Evolutionary conservation across 2,113 vertebrate species (phyloP).

Genomic region (Columba janthina): DNA sequence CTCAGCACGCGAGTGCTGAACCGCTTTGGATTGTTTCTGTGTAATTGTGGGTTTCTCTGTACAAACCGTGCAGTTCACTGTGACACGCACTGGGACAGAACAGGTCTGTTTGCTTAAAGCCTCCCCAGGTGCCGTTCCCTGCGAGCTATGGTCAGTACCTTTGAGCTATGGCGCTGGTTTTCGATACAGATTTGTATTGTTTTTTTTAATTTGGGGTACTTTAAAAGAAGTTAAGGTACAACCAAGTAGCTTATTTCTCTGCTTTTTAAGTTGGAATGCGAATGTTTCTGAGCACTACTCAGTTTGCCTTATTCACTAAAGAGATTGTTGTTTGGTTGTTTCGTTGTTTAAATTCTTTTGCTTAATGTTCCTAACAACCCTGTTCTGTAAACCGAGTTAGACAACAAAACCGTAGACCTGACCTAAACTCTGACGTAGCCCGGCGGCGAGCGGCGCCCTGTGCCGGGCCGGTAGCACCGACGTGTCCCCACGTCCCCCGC

Average conservation of each 20-base stretch:
- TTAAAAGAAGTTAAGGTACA: conserved; percentile 46
- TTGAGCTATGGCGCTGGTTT: background rate
- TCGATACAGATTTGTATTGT: background rate
- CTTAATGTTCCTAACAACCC: background rate
- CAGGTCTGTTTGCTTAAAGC: conserved; percentile 54
- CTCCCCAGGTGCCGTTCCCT: conserved; percentile 55
- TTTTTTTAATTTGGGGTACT: conserved; percentile 34
- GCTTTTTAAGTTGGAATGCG: background rate
- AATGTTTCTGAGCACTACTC: background rate
- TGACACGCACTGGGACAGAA: conserved; percentile 70
- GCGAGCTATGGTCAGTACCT: background rate
- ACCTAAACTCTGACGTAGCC: background rate
- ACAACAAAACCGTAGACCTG: conserved; percentile 12
- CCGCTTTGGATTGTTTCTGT: conserved; percentile 47
- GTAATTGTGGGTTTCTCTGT: conserved; percentile 65
- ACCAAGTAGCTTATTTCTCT: conserved; percentile 20
- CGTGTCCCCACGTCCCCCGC: no score
- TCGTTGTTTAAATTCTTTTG: background rate
- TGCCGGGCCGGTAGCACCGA: background rate
- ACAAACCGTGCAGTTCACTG: conserved; percentile 71
- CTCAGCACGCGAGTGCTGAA: conserved; percentile 21
- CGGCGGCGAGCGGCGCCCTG: background rate
- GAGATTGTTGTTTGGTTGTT: background rate
- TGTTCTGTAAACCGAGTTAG: conserved; percentile 11
- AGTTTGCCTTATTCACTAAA: conserved; percentile 63